Conservation (phyloP, 1,140 invertebrate species). For the Calliphora vicina region DNA sequence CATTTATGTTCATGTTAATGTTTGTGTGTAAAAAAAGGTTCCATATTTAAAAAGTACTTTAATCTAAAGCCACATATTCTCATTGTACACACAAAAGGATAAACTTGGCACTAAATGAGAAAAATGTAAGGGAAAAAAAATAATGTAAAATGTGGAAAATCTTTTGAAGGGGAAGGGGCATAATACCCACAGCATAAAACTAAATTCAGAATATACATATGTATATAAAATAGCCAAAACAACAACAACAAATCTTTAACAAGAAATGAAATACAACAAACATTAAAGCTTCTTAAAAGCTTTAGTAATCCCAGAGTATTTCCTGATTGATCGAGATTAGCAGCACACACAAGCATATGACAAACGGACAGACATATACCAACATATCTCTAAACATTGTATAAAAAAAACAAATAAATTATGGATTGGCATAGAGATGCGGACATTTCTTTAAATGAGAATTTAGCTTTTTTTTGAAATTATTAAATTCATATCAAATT, state of each 20-base stretch:
- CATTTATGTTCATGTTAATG: background rate
- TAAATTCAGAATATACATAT: background rate
- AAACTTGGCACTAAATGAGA: background rate
- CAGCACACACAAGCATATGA: constrained; percentile 18
- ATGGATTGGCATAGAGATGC: background rate
- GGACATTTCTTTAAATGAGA: no score
- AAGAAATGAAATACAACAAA: background rate
- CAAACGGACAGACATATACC: background rate
- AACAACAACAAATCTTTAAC: no score
- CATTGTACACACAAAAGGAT: background rate
- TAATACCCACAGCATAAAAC: background rate
- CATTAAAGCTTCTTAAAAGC: constrained; percentile 36
- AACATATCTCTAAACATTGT: no score
- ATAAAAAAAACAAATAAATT: no score
- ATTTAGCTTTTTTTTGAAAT: no score
- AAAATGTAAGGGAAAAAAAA: background rate
- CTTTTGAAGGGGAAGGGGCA: background rate
- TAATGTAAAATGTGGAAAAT: background rate
- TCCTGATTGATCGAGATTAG: constrained; percentile 37
- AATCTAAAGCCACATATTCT: constrained; percentile 19
- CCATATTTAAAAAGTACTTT: constrained; percentile 24
- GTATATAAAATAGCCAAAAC: background rate
- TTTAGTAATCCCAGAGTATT: constrained; percentile 31
- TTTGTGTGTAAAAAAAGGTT: background rate
- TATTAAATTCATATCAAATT: no score